Evolutionary conservation across 2,888 invertebrate species (phyloP).

Genomic region (Cacoxenus indagator): DNA sequence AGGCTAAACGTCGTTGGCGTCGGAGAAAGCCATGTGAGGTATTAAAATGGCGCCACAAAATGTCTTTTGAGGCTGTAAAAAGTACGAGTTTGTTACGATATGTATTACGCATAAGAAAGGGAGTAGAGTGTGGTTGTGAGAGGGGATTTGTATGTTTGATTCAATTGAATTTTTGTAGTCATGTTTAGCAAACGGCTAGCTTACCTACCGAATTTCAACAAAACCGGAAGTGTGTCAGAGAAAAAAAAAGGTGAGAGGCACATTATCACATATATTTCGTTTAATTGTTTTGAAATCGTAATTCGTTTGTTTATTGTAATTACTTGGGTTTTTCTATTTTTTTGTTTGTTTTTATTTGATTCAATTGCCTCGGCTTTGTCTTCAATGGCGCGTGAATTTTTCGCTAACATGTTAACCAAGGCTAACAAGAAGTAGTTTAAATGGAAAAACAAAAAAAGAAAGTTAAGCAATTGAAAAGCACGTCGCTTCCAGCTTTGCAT

Average conservation of each 20-base stretch:
- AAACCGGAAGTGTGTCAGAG: neutral
- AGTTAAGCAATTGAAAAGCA: neutral
- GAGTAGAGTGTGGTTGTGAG: neutral
- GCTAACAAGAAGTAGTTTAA: neutral
- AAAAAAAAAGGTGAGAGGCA: neutral
- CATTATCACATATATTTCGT: neutral
- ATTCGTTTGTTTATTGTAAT: conserved; percentile 10
- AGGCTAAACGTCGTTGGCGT: neutral
- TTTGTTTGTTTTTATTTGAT: neutral
- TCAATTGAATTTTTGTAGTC: no score
- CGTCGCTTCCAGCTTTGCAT: neutral
- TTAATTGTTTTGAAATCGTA: neutral
- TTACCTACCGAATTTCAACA: no score
- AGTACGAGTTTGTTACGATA: no score
- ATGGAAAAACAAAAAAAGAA: neutral
- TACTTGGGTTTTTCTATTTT: neutral
- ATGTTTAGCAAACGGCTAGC: no score
- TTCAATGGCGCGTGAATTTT: no score
- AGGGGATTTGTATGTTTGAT: neutral
- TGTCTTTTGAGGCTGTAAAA: neutral
- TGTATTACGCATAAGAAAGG: no score
- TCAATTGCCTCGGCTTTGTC: neutral
- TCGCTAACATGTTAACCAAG: no score
- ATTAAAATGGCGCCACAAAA: conserved; percentile 14
- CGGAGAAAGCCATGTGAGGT: neutral